These are phyloP conservation scores for Apogon hyalosoma DNA, from an alignment of 2,797 vertebrate genomes.

Conservation along the genomic window DNA sequence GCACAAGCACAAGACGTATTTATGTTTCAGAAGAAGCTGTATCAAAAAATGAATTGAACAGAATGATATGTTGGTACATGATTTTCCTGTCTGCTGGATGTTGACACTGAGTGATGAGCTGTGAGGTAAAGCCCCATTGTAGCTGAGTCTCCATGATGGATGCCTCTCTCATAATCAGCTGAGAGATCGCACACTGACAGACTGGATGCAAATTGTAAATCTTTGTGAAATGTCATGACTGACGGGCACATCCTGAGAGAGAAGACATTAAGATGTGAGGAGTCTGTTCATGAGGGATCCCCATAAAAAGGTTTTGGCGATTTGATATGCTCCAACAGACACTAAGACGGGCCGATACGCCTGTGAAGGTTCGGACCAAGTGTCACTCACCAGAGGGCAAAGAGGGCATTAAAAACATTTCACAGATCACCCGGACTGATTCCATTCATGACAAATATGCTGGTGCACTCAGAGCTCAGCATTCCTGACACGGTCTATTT, in stretches of 20 bases:
- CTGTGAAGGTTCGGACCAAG: conserved; percentile 3
- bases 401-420: conserved; percentile 23
- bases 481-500: conserved; percentile 20
- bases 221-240: conserved; percentile 68
- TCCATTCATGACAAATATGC: conserved; percentile 15
- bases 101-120: conserved; percentile 31
- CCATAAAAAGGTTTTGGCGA: conserved; percentile 1
- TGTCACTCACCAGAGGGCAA: conserved; percentile 12
- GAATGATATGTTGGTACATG: conserved; percentile 14
- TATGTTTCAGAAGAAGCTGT: no score
- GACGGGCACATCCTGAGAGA: conserved; percentile 42
- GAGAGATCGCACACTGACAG: conserved; percentile 56
- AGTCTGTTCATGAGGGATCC: not conserved
- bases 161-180: conserved; percentile 49
- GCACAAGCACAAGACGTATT: no score
- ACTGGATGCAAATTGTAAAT: conserved; percentile 64
- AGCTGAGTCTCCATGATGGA: conserved; percentile 53
- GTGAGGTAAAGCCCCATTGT: conserved; percentile 31
- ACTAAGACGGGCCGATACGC: conserved; percentile 20
- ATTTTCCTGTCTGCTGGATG: conserved; percentile 7
- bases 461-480: conserved; percentile 11
- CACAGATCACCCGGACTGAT: conserved; percentile 33
- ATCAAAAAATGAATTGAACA: not conserved
- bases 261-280: conserved; percentile 21
- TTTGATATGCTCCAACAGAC: conserved; percentile 12